Percentiles rank a stretch among this genome's conserved stretches.
phyloP scores from a whole-genome alignment of 1,140 invertebrate species.

The Saccostrea glomerata region DNA sequence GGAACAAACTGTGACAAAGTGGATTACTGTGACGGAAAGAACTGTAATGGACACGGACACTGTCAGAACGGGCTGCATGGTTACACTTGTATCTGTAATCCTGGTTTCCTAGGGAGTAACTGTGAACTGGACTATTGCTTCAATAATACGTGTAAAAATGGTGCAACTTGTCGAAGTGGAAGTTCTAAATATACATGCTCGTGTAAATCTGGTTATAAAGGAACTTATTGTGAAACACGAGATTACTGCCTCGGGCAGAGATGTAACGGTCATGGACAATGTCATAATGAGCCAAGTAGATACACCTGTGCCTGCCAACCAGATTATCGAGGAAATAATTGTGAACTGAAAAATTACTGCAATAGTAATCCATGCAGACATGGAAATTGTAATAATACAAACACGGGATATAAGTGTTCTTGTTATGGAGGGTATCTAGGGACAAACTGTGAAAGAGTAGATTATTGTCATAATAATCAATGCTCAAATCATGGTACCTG shows the following conservation, averaged over 20 bases:
- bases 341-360: neutral
- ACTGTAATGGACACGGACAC: neutral
- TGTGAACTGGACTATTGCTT: slow-evolving; percentile 16
- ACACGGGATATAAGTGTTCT: neutral
- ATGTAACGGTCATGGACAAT: neutral
- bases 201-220: slow-evolving; percentile 37
- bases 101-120: slow-evolving; percentile 8
- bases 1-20: neutral
- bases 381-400: neutral
- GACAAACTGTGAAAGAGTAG: neutral
- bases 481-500: neutral
- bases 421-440: neutral
- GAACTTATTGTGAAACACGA: neutral
- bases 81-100: slow-evolving; percentile 25
- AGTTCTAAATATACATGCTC: slow-evolving; percentile 37
- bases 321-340: neutral
- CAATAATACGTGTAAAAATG: slow-evolving; percentile 19
- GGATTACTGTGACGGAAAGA: neutral
- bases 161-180: slow-evolving; percentile 41
- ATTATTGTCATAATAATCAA: neutral
- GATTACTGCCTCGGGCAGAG: neutral
- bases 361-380: neutral
- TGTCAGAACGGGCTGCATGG: neutral
- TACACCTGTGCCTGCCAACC: neutral
- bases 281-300: neutral